A percentile compares a stretch with the other conserved stretches of the same genome.
Conservation (phyloP, 2,888 invertebrate species). For the Heteropelma amictum region DNA sequence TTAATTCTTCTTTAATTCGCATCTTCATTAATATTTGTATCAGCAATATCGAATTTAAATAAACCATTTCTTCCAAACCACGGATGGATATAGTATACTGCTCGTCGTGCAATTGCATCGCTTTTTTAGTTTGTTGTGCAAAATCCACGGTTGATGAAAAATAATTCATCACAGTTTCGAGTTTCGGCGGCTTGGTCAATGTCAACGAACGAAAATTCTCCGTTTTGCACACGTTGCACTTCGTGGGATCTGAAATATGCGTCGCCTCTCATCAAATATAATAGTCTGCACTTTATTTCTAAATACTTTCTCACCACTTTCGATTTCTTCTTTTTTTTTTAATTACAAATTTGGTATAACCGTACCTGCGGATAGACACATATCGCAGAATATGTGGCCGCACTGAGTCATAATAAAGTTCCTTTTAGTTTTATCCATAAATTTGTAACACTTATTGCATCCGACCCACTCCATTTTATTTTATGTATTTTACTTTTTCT, state of each 20-base stretch:
- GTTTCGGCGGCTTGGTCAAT: conserved; percentile 30
- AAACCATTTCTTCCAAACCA: background rate
- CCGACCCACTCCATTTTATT: conserved; percentile 42
- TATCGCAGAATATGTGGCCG: conserved; percentile 39
- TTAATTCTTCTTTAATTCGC: background rate
- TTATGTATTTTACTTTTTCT: background rate
- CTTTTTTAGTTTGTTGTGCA: background rate
- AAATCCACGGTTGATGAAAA: conserved; percentile 11
- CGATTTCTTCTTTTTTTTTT: background rate
- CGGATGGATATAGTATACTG: conserved; percentile 20
- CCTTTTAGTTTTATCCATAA: background rate
- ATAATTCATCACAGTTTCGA: conserved; percentile 32
- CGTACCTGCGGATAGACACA: conserved; percentile 8
- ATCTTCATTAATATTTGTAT: too few species aligned
- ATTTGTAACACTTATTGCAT: conserved; percentile 39
- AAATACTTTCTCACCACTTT: background rate
- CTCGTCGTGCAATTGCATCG: conserved; percentile 28
- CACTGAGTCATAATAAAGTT: conserved; percentile 36
- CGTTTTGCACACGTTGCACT: conserved; percentile 25
- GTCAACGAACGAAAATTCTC: background rate
- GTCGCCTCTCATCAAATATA: too few species aligned
- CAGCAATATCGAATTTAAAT: too few species aligned
- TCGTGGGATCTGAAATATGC: conserved; percentile 12
- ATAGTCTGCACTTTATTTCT: too few species aligned
- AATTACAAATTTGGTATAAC: background rate